Conservation (phyloP, 2,113 vertebrate species). For the Morone chrysops region DNA sequence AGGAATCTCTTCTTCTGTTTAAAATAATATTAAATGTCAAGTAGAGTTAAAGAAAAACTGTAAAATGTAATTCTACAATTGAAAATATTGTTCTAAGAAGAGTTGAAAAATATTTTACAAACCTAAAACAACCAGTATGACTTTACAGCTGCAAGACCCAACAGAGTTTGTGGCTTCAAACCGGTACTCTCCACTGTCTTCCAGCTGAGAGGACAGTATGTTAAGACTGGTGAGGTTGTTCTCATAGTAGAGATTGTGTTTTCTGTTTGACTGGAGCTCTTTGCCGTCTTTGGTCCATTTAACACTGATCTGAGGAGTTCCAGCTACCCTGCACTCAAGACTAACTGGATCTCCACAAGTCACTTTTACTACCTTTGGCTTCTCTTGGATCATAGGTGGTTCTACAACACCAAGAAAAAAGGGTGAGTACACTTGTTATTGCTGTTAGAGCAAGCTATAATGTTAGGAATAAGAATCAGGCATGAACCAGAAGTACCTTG, state of each 20-base stretch:
- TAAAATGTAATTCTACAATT: background rate
- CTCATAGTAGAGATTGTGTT: constrained; percentile 87
- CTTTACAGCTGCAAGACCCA: constrained; percentile 89
- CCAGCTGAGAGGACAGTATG: constrained; percentile 87
- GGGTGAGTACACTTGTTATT: constrained; percentile 13
- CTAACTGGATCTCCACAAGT: constrained; percentile 91
- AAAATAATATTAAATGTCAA: constrained; percentile 69
- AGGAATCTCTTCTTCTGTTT: constrained; percentile 90
- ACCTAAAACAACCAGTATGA: constrained; percentile 90
- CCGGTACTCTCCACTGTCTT: constrained; percentile 88
- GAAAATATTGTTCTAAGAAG: background rate
- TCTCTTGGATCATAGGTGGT: constrained; percentile 90
- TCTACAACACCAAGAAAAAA: constrained; percentile 80
- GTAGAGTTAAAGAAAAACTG: constrained; percentile 33
- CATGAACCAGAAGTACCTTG: constrained; percentile 87
- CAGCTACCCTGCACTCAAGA: constrained; percentile 90
- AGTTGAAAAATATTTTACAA: constrained; percentile 75
- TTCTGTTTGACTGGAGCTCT: constrained; percentile 88
- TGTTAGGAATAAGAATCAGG: background rate
- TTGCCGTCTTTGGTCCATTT: constrained; percentile 92
- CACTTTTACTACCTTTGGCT: constrained; percentile 88
- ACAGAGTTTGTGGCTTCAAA: constrained; percentile 92
- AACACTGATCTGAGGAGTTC: constrained; percentile 91
- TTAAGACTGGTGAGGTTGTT: constrained; percentile 89
- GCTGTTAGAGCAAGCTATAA: background rate